These are phyloP conservation scores for Aramus guarauna DNA, from an alignment of 2,113 vertebrate species.

Conservation along the genomic window DNA sequence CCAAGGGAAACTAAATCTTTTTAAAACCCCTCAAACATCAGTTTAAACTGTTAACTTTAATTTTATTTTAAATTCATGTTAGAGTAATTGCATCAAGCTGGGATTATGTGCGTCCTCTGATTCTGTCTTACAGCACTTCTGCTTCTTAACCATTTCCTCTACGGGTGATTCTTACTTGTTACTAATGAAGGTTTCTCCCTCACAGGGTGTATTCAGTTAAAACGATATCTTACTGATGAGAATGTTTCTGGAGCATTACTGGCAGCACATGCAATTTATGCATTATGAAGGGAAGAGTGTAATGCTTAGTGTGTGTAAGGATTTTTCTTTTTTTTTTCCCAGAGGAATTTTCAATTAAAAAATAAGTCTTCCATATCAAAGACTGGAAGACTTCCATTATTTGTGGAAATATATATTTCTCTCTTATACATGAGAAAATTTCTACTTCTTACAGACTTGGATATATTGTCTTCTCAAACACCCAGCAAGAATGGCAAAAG, in stretches of 20 bases:
- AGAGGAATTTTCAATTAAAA: not conserved
- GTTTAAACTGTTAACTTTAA: constrained; percentile 84
- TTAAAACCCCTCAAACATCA: constrained; percentile 79
- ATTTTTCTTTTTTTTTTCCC: not conserved
- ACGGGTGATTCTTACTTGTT: not conserved
- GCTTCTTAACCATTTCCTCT: constrained; percentile 67
- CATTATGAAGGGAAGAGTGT: not conserved
- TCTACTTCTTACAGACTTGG: not conserved
- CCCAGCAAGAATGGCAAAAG: not conserved
- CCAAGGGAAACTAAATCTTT: constrained; percentile 84
- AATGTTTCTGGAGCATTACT: not conserved
- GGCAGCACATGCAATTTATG: not conserved
- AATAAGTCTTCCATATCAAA: not conserved
- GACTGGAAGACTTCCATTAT: not conserved
- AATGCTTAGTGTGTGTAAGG: not conserved
- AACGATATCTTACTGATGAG: not conserved
- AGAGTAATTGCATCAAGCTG: constrained; percentile 82
- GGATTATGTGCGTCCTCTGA: constrained; percentile 69
- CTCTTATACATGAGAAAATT: not conserved
- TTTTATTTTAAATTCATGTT: constrained; percentile 83
- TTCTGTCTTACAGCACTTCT: constrained; percentile 37
- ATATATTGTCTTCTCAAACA: not conserved
- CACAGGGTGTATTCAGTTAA: not conserved
- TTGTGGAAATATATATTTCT: not conserved
- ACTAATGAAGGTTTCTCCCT: not conserved